These are phyloP conservation scores for Pongo pygmaeus DNA, from an alignment of 2,113 vertebrate genomes.

Conservation along the genomic window DNA sequence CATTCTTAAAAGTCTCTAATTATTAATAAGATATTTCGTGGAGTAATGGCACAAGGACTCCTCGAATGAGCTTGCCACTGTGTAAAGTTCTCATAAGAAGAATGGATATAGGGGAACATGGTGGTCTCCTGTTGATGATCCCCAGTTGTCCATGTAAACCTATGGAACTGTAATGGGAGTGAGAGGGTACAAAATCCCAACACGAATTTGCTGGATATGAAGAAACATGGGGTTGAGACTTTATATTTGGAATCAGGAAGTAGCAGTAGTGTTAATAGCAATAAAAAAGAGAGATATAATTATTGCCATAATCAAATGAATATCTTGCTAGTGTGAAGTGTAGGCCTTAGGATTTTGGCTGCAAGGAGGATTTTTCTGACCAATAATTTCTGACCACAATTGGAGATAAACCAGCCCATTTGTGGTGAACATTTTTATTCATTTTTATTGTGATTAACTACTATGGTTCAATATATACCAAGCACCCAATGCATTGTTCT, in stretches of 20 bases:
- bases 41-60: not conserved
- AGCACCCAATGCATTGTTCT: not conserved
- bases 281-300: not conserved
- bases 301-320: not conserved
- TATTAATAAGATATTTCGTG: not conserved
- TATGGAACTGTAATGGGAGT: not conserved
- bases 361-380: not conserved
- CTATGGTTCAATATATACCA: not conserved
- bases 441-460: not conserved
- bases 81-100: not conserved
- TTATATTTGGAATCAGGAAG: not conserved
- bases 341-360: not conserved
- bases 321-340: not conserved
- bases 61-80: not conserved
- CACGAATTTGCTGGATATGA: not conserved
- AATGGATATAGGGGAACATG: not conserved
- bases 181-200: not conserved
- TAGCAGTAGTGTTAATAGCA: not conserved
- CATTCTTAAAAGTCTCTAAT: not conserved
- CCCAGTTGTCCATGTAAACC: not conserved
- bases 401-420: not conserved
- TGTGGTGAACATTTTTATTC: not conserved
- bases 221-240: not conserved
- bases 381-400: not conserved
- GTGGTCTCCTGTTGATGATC: not conserved